Conservation (phyloP, 2,888 invertebrate species). For the Eurytoma californica region DNA sequence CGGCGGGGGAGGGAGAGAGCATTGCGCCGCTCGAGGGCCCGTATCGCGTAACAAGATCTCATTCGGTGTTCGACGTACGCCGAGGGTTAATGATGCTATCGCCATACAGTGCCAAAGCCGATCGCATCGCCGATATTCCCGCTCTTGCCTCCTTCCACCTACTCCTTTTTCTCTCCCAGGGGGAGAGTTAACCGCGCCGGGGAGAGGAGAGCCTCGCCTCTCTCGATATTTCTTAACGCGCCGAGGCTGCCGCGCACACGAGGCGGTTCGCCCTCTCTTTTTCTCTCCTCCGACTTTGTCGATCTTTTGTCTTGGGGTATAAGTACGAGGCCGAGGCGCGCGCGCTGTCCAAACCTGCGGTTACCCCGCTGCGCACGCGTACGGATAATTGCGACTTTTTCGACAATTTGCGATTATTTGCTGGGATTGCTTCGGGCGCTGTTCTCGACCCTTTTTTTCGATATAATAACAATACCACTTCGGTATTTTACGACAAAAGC, state of each 20-base stretch:
- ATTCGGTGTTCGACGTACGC: conserved; percentile 67
- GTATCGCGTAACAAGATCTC: conserved; percentile 75
- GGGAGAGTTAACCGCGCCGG: conserved; percentile 3
- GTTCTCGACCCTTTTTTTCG: too few relatives aligned
- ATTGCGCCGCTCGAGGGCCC: conserved; percentile 56
- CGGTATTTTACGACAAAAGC: too few relatives aligned
- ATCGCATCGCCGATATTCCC: conserved; percentile 73
- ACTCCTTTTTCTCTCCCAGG: conserved; percentile 36
- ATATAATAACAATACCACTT: too few relatives aligned
- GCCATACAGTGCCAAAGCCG: conserved; percentile 73
- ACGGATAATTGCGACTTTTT: too few relatives aligned
- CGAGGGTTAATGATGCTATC: conserved; percentile 75
- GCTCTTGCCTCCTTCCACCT: conserved; percentile 46
- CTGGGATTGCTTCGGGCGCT: too few relatives aligned
- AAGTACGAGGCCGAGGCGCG: too few relatives aligned
- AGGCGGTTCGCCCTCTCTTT: conserved; percentile 48
- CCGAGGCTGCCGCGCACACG: conserved; percentile 22
- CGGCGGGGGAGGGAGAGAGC: conserved; percentile 26
- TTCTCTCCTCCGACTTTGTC: not conserved
- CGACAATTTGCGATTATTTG: too few relatives aligned
- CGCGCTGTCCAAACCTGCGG: not conserved
- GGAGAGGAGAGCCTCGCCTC: not conserved
- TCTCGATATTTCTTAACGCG: conserved; percentile 67
- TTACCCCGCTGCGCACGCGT: not conserved
- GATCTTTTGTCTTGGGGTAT: not conserved